Percentiles rank a stretch among this genome's conserved stretches.
Evolutionary conservation across 2,888 invertebrate genomes (phyloP).

Genomic region (Pachydiplax longipennis): DNA sequence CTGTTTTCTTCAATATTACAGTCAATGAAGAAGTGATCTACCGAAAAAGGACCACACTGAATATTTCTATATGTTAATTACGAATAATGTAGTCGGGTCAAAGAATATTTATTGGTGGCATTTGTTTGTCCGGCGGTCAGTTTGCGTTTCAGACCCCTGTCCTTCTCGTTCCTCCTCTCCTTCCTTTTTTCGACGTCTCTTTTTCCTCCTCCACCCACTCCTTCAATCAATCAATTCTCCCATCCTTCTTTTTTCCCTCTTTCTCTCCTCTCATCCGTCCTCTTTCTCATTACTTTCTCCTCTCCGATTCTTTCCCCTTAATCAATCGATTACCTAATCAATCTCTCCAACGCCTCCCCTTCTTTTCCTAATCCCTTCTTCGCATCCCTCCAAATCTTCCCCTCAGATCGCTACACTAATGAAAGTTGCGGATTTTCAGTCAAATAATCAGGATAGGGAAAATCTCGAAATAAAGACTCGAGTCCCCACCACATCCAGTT

Average conservation of each 20-base stretch:
- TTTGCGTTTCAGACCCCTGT: neutral
- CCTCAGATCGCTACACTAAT: constrained; percentile 45
- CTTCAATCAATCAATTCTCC: neutral
- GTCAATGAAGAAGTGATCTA: too few species aligned
- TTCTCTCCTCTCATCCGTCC: neutral
- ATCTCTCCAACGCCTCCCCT: constrained; percentile 41
- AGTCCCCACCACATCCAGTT: neutral
- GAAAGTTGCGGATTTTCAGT: neutral
- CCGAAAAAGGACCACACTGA: too few species aligned
- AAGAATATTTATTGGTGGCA: too few species aligned
- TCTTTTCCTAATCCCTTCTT: neutral
- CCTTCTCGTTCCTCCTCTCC: too few species aligned
- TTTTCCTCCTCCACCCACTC: neutral
- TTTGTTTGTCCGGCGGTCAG: too few species aligned
- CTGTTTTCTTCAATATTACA: too few species aligned
- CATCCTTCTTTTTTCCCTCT: neutral
- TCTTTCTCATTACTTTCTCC: constrained; percentile 15
- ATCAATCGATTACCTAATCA: constrained; percentile 39
- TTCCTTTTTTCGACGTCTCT: neutral
- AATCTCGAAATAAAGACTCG: neutral
- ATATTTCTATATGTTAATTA: too few species aligned
- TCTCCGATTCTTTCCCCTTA: neutral
- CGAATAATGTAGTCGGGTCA: too few species aligned
- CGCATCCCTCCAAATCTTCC: neutral
- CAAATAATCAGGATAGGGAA: neutral